phyloP scores from a whole-genome alignment of 2,888 invertebrate species.

The Coelopa pilipes region DNA sequence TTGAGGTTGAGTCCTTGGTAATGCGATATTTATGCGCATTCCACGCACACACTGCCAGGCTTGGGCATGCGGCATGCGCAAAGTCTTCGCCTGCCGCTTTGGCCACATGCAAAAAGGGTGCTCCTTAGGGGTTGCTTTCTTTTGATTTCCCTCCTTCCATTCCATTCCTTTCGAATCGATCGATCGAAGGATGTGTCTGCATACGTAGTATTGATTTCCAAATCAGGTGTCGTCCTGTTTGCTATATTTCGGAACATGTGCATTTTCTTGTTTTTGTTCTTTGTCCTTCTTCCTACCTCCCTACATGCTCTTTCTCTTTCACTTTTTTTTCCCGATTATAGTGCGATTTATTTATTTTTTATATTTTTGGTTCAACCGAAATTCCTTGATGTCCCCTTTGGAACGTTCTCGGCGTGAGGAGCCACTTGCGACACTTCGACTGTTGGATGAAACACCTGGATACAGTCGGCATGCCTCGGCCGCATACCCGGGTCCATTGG shows the following conservation, averaged over 20 bases:
- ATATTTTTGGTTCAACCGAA: too few species aligned
- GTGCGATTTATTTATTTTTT: too few species aligned
- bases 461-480: too few species aligned
- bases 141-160: constrained; percentile 33
- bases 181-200: neutral
- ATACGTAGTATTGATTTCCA: constrained; percentile 23
- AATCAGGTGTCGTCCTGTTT: constrained; percentile 30
- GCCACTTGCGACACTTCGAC: too few species aligned
- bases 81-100: constrained; percentile 35
- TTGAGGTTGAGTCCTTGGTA: constrained; percentile 12
- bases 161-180: neutral
- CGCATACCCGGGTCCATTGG: too few species aligned
- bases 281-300: neutral
- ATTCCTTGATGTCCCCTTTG: too few species aligned
- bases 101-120: constrained; percentile 35
- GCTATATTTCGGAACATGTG: neutral
- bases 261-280: neutral
- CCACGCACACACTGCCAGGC: constrained; percentile 12
- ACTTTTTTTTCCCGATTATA: too few species aligned
- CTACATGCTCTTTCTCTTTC: neutral
- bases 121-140: constrained; percentile 29
- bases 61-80: constrained; percentile 45
- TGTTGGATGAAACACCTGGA: too few species aligned
- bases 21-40: constrained; percentile 34
- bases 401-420: too few species aligned